Evolutionary conservation across 2,797 vertebrate species (phyloP).

Genomic region (Xenopus petersii): DNA sequence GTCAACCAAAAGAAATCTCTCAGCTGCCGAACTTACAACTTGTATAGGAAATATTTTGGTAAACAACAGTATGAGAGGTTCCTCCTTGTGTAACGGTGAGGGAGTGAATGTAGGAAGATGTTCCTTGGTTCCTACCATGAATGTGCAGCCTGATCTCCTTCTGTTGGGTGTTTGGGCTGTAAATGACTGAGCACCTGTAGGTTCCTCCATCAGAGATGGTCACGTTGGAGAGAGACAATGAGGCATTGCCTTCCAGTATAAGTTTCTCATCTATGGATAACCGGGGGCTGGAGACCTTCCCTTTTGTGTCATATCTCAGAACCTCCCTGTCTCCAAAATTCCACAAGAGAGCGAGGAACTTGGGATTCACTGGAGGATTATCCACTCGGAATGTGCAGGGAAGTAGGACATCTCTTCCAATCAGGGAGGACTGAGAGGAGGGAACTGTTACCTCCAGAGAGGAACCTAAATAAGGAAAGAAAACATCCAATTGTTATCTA

Average conservation of each 20-base stretch:
- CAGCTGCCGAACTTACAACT: too few species aligned
- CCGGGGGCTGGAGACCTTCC: background rate
- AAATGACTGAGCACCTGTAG: constrained; percentile 26
- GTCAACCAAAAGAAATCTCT: too few species aligned
- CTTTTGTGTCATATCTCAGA: constrained; percentile 13
- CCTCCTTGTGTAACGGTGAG: too few species aligned
- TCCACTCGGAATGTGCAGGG: constrained; percentile 14
- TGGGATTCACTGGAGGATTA: background rate
- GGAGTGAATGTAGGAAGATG: too few species aligned
- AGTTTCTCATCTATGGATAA: background rate
- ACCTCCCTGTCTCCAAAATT: constrained; percentile 10
- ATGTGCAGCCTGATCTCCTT: background rate
- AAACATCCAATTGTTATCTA: too few species aligned
- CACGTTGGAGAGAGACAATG: constrained; percentile 15
- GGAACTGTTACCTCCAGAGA: too few species aligned
- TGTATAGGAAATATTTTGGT: too few species aligned
- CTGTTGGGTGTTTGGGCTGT: constrained; percentile 14
- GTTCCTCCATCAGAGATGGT: constrained; percentile 14
- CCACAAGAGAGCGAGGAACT: constrained; percentile 24
- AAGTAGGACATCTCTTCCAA: constrained; percentile 4
- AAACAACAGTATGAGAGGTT: too few species aligned
- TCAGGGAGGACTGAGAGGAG: background rate
- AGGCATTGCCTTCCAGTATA: background rate
- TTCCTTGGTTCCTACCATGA: constrained; percentile 11
- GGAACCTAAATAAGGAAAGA: too few species aligned